Evolutionary conservation across 1,140 invertebrate species (phyloP).

Genomic region (Dreissena rostriformis): DNA sequence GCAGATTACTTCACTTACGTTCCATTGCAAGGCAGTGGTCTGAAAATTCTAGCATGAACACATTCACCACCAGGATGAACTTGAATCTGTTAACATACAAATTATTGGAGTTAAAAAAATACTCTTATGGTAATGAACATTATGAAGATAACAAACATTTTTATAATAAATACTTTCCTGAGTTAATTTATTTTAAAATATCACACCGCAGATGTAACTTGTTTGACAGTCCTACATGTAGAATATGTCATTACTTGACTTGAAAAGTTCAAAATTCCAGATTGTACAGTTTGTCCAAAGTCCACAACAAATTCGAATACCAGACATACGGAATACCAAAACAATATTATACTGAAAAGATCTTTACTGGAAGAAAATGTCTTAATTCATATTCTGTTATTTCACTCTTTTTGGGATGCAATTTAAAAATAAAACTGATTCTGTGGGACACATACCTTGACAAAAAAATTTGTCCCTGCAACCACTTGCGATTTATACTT

Average conservation of each 20-base stretch:
- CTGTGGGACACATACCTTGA: conserved; percentile 28
- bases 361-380: too few relatives aligned
- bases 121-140: background rate
- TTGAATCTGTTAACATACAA: conserved; percentile 18
- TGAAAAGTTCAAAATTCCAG: background rate
- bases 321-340: too few relatives aligned
- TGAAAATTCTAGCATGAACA: conserved; percentile 27
- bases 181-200: background rate
- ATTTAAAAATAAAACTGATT: background rate
- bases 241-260: background rate
- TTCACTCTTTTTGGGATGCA: background rate
- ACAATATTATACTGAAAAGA: too few relatives aligned
- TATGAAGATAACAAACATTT: background rate
- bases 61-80: conserved; percentile 1
- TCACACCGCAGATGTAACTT: background rate
- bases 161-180: background rate
- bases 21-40: conserved; percentile 3
- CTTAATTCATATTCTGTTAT: background rate
- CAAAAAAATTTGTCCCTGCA: conserved; percentile 42
- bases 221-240: background rate
- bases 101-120: background rate
- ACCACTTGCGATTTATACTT: conserved; percentile 33
- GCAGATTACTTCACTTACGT: too few relatives aligned
- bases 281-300: background rate
- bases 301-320: too few relatives aligned